These are phyloP conservation scores for Apoda limacodes DNA, from an alignment of 2,888 invertebrate genomes.

Conservation along the genomic window DNA sequence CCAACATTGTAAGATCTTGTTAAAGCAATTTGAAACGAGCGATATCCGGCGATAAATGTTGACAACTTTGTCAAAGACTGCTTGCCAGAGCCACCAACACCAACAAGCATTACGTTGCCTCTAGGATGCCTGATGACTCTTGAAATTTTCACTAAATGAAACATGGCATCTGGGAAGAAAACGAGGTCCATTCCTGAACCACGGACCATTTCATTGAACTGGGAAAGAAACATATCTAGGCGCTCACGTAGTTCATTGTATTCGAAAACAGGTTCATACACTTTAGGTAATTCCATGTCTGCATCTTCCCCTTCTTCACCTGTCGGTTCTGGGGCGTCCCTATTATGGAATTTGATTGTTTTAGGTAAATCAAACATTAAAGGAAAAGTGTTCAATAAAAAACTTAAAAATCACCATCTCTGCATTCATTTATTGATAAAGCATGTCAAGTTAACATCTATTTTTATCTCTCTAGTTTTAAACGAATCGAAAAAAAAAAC, in stretches of 20 bases:
- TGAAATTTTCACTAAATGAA: conserved; percentile 94
- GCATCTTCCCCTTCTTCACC: conserved; percentile 97
- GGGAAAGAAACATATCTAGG: conserved; percentile 89
- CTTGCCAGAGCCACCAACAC: conserved; percentile 97
- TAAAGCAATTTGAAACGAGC: conserved; percentile 94
- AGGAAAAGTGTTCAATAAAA: no score
- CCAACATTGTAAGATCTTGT: conserved; percentile 95
- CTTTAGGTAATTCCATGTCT: conserved; percentile 96
- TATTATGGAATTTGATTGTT: no score
- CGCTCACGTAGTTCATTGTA: conserved; percentile 85
- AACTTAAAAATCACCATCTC: no score
- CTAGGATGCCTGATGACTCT: conserved; percentile 94
- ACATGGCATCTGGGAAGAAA: conserved; percentile 97
- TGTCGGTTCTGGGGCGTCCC: conserved; percentile 97
- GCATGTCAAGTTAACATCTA: no score
- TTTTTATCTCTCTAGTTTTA: no score
- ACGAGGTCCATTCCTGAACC: conserved; percentile 97
- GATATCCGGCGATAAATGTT: conserved; percentile 97
- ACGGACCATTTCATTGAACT: conserved; percentile 96
- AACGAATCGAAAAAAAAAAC: no score
- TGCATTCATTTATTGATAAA: no score
- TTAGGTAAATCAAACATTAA: no score
- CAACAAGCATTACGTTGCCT: conserved; percentile 96
- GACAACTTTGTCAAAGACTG: conserved; percentile 95
- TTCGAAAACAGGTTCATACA: conserved; percentile 92